Evolutionary conservation across 2,888 invertebrate species (phyloP).

Genomic region (Papilio gigon): DNA sequence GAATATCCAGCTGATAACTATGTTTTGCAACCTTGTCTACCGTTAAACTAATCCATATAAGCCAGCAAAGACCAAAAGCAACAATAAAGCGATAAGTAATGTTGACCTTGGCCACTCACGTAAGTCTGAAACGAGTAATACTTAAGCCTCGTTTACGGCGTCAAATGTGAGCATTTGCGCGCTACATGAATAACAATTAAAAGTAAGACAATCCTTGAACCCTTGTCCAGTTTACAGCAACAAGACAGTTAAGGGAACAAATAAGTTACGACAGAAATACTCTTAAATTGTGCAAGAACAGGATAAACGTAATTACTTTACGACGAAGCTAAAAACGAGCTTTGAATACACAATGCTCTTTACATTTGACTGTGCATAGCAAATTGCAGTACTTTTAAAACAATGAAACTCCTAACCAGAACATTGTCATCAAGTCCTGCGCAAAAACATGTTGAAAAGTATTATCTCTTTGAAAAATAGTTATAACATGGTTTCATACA

Average conservation of each 20-base stretch:
- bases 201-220: constrained; percentile 5
- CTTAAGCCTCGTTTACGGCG: not conserved
- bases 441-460: no score
- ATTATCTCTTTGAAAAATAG: no score
- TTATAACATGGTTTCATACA: not conserved
- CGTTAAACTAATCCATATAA: not conserved
- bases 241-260: constrained; percentile 2
- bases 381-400: not conserved
- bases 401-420: no score
- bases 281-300: not conserved
- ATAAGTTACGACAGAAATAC: not conserved
- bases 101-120: not conserved
- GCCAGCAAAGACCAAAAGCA: not conserved
- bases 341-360: not conserved
- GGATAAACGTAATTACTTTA: not conserved
- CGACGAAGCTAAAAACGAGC: not conserved
- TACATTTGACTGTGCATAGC: not conserved
- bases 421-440: no score
- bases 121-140: not conserved
- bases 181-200: constrained; percentile 12
- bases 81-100: not conserved
- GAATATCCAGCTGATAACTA: no score
- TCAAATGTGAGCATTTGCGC: not conserved
- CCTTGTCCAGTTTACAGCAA: constrained; percentile 19
- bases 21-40: no score